phyloP scores from a whole-genome alignment of 2,888 invertebrate genomes.

The Hylaea fasciaria region DNA sequence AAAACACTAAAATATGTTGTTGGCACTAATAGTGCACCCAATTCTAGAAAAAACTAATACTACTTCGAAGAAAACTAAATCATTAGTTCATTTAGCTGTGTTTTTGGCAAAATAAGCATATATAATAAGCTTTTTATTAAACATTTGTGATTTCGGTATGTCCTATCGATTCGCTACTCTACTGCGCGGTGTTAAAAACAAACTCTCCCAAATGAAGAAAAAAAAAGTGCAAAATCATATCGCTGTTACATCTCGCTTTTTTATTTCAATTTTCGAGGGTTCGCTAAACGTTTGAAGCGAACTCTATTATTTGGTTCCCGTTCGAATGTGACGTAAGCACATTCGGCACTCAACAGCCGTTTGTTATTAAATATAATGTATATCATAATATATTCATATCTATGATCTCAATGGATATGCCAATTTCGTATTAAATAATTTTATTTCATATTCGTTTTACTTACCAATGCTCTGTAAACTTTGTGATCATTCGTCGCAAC shows the following conservation, averaged over 20 bases:
- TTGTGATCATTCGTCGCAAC: conserved; percentile 21
- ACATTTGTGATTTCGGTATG: conserved; percentile 49
- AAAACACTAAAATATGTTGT: no score
- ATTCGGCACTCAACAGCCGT: conserved; percentile 75
- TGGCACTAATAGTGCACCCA: no score
- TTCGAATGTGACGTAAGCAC: conserved; percentile 78
- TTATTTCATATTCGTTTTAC: conserved; percentile 24
- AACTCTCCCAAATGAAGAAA: conserved; percentile 63
- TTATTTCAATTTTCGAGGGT: conserved; percentile 84
- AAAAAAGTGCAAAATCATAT: conserved; percentile 83
- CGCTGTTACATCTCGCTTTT: conserved; percentile 83
- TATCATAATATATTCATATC: conserved; percentile 83
- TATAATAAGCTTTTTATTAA: conserved; percentile 29
- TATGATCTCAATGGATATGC: conserved; percentile 76
- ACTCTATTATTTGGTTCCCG: conserved; percentile 81
- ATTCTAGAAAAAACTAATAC: no score
- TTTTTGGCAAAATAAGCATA: no score
- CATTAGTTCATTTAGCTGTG: no score
- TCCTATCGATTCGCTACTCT: conserved; percentile 67
- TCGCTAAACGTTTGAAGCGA: conserved; percentile 81
- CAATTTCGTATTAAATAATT: conserved; percentile 27
- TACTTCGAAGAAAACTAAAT: no score
- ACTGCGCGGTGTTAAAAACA: conserved; percentile 70
- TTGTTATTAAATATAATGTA: conserved; percentile 83
- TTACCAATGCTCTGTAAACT: conserved; percentile 25